Evolutionary conservation across 2,113 vertebrate genomes (phyloP).

Genomic region (Scopus umbretta): DNA sequence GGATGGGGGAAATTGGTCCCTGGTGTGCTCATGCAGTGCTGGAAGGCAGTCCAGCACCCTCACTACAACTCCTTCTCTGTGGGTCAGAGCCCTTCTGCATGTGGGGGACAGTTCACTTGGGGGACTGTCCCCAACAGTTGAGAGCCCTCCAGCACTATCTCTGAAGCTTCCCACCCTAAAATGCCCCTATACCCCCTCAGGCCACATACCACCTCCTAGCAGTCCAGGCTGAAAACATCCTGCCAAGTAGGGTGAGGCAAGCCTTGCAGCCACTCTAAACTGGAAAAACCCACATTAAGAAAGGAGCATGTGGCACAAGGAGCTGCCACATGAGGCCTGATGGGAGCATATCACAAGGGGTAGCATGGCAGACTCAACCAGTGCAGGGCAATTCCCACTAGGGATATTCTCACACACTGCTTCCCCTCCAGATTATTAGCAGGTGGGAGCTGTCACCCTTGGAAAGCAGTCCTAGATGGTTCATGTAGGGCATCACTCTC

Average conservation of each 20-base stretch:
- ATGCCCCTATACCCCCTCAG: not conserved
- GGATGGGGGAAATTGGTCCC: fast-evolving
- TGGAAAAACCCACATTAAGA: not conserved
- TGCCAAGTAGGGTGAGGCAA: not conserved
- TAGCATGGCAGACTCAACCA: not conserved
- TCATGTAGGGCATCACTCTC: too few relatives aligned
- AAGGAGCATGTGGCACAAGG: not conserved
- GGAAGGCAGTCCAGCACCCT: not conserved
- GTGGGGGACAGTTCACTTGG: not conserved
- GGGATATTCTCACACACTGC: not conserved
- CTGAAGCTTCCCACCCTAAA: not conserved
- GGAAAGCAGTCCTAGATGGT: not conserved
- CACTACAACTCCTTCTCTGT: not conserved
- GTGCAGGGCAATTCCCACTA: fast-evolving
- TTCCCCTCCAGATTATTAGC: not conserved
- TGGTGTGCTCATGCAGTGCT: not conserved
- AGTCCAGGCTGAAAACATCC: not conserved
- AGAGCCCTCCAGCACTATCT: not conserved
- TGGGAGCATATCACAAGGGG: not conserved
- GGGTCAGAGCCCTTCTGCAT: not conserved
- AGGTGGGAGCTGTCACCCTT: not conserved
- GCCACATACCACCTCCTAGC: not conserved
- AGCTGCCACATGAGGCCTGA: not conserved
- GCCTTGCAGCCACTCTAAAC: not conserved
- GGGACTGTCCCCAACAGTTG: not conserved